Conservation (phyloP, 2,797 vertebrate species). For the Chiroxiphia lanceolata region DNA sequence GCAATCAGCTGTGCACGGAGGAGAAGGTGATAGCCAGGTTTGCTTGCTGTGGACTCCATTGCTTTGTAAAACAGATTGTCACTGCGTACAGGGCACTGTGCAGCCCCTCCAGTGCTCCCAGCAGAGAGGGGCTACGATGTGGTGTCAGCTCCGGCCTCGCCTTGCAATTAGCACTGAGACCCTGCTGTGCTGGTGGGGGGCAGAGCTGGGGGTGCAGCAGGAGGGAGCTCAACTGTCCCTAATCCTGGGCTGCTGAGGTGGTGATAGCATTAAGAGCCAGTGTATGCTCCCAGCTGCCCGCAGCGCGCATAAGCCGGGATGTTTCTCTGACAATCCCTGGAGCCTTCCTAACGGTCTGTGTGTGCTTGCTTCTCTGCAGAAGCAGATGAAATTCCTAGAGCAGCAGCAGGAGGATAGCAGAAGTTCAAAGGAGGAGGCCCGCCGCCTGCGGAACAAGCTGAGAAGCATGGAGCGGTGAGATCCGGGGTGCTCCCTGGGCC, state of each 20-base stretch:
- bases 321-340: neutral
- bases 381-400: conserved; percentile 93
- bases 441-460: conserved; percentile 84
- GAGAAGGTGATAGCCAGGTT: neutral
- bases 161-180: neutral
- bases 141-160: rapidly evolving
- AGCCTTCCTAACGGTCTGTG: neutral
- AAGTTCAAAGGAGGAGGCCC: conserved; percentile 86
- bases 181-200: neutral
- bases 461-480: conserved; percentile 88
- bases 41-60: neutral
- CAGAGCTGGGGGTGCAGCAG: neutral
- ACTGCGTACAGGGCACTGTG: rapidly evolving
- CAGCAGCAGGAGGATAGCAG: conserved; percentile 85
- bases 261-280: neutral
- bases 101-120: neutral
- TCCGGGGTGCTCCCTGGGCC: neutral
- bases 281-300: neutral
- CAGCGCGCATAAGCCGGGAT: conserved; percentile 11
- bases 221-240: neutral
- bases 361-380: conserved; percentile 75
- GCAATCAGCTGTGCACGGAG: neutral
- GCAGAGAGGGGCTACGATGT: neutral
- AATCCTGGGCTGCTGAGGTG: conserved; percentile 5
- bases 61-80: neutral